Base-by-base conservation (phyloP, 2,797 vertebrate species). In the Cynodonichthys magdalenae region DNA sequence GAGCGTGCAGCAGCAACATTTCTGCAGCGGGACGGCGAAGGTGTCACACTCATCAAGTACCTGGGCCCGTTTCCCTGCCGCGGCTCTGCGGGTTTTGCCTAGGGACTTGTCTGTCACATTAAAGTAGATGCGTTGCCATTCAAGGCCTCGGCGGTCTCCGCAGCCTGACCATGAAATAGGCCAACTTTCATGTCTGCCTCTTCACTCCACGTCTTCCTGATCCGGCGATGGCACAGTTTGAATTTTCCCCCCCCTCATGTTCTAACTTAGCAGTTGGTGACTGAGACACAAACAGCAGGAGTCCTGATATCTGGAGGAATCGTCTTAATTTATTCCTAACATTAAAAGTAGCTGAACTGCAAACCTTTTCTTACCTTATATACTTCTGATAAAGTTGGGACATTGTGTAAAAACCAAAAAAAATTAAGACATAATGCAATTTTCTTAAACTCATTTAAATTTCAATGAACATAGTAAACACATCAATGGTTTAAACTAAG, bases 61-160 rank as follows among this genome's bases (percentile, higher is more conserved):
- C 91, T 93, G 92, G 91, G 89, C 89, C 88, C 80, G 89, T 90
- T 87, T 78, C 88, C 91, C 85, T 91, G 90, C 88, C 77, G 86
- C 66, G 73, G 81, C 83, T 90, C 84, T 81, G 83, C 81, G 80
- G 82, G 81, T 93, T 92, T 92, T 89, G 93, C 93, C 92, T 90
- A 82, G 93, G 93, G 93, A 93, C 92, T 92, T 89, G 89, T 93
- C 93, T 94, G 93, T 94, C 94, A 93, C 92, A 92, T 93, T 93
- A 91, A 88, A 91, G 92, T 88, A 92, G 90, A 93, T 79, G 91
- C 91, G 85, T 94, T 92, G 93, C 92, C 92, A 93, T 92, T 94
- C 92, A 93, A 87, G 89, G 89, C 91, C 89, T 90, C 83, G 88
- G 84, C 89, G 80, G 84, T 92, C 81, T 39, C 87, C 78, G 79